Percentiles rank a stretch among this genome's conserved stretches.
These are phyloP conservation scores for Epinephelus cyanopodus DNA, from an alignment of 2,113 vertebrate genomes.

Conservation along the genomic window DNA sequence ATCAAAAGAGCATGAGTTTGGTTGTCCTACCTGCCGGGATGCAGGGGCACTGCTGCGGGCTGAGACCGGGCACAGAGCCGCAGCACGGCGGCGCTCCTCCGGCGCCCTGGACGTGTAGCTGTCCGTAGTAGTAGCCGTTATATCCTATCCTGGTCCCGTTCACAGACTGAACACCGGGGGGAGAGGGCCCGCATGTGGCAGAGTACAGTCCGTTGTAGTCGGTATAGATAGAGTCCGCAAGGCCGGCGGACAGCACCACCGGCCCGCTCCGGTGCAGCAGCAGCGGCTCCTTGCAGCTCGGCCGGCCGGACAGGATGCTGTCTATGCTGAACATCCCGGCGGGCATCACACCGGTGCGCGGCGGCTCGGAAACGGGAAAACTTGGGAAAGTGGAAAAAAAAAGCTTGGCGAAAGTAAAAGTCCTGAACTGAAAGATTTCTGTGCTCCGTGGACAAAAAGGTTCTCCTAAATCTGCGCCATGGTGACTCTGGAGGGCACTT, in stretches of 20 bases:
- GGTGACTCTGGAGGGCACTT: constrained; percentile 18
- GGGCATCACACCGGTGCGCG: constrained; percentile 86
- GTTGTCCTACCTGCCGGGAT: constrained; percentile 88
- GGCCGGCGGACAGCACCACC: constrained; percentile 88
- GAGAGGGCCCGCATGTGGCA: constrained; percentile 85
- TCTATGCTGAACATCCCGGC: constrained; percentile 99
- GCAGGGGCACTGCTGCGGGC: constrained; percentile 94
- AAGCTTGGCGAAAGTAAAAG: background rate
- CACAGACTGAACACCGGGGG: constrained; percentile 86
- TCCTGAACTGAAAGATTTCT: constrained; percentile 15
- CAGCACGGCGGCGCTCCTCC: constrained; percentile 93
- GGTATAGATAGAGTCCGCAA: constrained; percentile 91
- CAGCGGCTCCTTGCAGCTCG: constrained; percentile 94
- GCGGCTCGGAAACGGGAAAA: background rate
- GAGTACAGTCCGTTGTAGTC: constrained; percentile 95
- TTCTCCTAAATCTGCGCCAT: constrained; percentile 67
- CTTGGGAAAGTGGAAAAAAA: background rate
- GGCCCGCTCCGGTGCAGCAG: constrained; percentile 89
- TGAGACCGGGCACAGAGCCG: constrained; percentile 88
- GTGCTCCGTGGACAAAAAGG: constrained; percentile 1
- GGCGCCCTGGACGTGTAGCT: constrained; percentile 92
- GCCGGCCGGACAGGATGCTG: constrained; percentile 95
- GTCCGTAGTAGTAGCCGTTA: constrained; percentile 96
- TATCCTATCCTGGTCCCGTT: constrained; percentile 91
- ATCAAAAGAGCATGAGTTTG: background rate